These are phyloP conservation scores for Noctua fimbriata DNA, from an alignment of 2,888 invertebrate species.

Conservation along the genomic window DNA sequence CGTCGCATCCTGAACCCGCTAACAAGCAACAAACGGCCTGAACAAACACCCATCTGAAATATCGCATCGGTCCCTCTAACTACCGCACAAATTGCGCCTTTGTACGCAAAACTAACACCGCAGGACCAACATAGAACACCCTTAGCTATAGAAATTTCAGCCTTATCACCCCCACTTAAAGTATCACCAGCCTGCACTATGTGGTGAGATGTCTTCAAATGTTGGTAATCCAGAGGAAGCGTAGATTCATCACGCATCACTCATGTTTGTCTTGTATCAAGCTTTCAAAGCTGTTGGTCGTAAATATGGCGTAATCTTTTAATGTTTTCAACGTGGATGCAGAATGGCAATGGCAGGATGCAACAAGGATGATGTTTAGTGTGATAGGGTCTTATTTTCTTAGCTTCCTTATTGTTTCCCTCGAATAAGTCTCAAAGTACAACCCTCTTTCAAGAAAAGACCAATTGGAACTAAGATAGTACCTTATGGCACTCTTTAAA, in stretches of 20 bases:
- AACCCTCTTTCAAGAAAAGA: background rate
- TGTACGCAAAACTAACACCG: conserved; percentile 78
- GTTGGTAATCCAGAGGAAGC: conserved; percentile 72
- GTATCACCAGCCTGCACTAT: background rate
- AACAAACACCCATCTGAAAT: conserved; percentile 78
- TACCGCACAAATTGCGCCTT: conserved; percentile 75
- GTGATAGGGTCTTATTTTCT: background rate
- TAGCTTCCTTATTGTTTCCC: background rate
- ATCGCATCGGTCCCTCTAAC: conserved; percentile 71
- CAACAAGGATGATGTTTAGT: conserved; percentile 6
- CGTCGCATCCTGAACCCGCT: conserved; percentile 64
- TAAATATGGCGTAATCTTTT: conserved; percentile 64
- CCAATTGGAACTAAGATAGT: background rate
- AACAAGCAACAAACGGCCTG: conserved; percentile 70
- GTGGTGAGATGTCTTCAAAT: conserved; percentile 27
- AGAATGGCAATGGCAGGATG: conserved; percentile 49
- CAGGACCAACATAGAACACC: conserved; percentile 43
- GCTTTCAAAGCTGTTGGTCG: conserved; percentile 42
- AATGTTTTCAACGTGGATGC: conserved; percentile 62
- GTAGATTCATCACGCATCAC: conserved; percentile 68
- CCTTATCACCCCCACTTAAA: conserved; percentile 35
- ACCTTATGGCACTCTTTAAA: background rate
- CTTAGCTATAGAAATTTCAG: conserved; percentile 46
- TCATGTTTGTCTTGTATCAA: conserved; percentile 63
- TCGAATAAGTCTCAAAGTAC: background rate